phyloP scores from a whole-genome alignment of 2,113 vertebrate species.

The Butorides virescens region DNA sequence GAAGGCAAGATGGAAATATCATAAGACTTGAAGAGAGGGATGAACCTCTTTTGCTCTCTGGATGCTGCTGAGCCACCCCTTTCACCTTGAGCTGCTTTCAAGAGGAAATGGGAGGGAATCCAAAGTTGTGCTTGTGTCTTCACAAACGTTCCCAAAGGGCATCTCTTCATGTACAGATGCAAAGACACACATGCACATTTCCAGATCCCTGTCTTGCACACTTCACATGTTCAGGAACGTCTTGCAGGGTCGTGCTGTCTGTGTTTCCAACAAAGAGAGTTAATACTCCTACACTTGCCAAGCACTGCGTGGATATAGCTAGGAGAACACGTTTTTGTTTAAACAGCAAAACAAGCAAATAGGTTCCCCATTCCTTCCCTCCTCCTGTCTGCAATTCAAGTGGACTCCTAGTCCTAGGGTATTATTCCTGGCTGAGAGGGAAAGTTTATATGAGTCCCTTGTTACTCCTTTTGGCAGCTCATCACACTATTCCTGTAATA shows the following conservation, averaged over 20 bases:
- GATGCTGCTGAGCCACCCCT: background rate
- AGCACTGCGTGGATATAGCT: background rate
- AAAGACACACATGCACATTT: background rate
- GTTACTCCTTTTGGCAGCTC: constrained; percentile 54
- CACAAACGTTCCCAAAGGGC: background rate
- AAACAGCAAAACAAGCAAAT: constrained; percentile 28
- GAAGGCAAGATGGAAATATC: constrained; percentile 16
- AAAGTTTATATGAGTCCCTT: constrained; percentile 34
- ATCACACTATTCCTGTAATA: constrained; percentile 35
- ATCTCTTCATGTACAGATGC: background rate
- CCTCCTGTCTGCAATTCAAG: constrained; percentile 29
- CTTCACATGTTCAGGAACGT: background rate
- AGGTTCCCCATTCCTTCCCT: constrained; percentile 8
- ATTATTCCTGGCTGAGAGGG: constrained; percentile 50
- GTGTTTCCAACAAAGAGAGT: background rate
- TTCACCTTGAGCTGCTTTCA: background rate
- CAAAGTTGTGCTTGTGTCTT: background rate
- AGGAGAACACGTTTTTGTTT: constrained; percentile 10
- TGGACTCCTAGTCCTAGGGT: constrained; percentile 11
- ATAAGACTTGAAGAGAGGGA: background rate
- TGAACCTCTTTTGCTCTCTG: background rate
- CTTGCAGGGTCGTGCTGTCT: background rate
- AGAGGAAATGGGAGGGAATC: background rate
- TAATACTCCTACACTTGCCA: background rate
- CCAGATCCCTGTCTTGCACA: background rate